These are phyloP conservation scores for Numenius phaeopus DNA, from an alignment of 2,797 vertebrate genomes.

Conservation along the genomic window DNA sequence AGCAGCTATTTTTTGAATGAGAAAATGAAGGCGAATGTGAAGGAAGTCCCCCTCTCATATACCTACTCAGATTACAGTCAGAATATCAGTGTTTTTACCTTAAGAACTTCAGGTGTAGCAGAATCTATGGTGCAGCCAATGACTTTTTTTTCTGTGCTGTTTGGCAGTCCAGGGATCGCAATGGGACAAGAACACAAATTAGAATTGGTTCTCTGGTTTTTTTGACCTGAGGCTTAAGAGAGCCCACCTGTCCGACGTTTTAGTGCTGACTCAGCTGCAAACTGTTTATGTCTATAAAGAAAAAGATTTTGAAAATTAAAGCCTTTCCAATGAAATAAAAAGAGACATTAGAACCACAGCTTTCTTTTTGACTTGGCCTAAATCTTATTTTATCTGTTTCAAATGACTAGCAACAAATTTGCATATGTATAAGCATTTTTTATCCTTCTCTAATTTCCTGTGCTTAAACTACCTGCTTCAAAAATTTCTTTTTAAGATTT, in stretches of 20 bases:
- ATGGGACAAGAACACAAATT: not conserved
- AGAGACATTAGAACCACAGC: not conserved
- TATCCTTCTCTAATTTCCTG: not conserved
- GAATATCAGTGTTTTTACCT: not conserved
- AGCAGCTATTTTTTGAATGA: not conserved
- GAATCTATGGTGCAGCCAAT: not conserved
- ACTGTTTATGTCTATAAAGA: not conserved
- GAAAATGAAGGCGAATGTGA: not conserved
- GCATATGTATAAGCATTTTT: not conserved
- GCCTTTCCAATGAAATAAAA: not conserved
- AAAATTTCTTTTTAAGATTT: not conserved
- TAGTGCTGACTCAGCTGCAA: not conserved
- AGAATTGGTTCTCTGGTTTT: not conserved
- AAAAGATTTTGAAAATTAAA: not conserved
- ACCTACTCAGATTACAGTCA: not conserved
- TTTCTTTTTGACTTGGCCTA: not conserved
- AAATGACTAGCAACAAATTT: not conserved
- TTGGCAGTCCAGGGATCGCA: not conserved
- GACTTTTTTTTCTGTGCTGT: not conserved
- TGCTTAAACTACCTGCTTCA: not conserved
- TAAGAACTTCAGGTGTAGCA: not conserved
- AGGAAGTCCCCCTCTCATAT: not conserved
- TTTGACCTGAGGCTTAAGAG: not conserved
- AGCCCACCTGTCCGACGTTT: not conserved
- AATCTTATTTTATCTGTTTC: not conserved